A percentile compares a stretch with the other conserved stretches of the same genome.
These are phyloP conservation scores for Eilema sororculum DNA, from an alignment of 2,888 invertebrate species.

Conservation along the genomic window DNA sequence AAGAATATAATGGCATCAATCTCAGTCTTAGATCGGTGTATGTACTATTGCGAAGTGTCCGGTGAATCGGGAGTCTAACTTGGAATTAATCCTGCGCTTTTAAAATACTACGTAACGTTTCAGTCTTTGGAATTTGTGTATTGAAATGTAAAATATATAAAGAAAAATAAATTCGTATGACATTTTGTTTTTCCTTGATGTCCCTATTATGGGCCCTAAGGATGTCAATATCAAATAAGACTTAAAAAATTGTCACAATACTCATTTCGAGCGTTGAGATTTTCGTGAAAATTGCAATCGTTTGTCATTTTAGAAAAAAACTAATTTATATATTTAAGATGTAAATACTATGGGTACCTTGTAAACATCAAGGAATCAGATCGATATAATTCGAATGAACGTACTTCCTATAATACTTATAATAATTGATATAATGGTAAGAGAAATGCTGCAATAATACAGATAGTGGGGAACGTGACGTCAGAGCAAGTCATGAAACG, in stretches of 20 bases:
- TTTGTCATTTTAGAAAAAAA: constrained; percentile 2
- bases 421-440: constrained; percentile 35
- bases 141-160: constrained; percentile 51
- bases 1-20: constrained; percentile 51
- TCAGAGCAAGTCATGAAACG: not conserved
- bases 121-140: constrained; percentile 68
- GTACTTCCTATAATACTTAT: constrained; percentile 44
- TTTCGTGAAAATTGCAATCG: not conserved
- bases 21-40: constrained; percentile 46
- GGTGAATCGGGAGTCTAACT: not conserved
- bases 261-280: constrained; percentile 23
- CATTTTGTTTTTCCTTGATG: constrained; percentile 22
- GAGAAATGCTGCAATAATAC: constrained; percentile 43
- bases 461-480: constrained; percentile 15
- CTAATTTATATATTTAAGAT: not conserved
- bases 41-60: constrained; percentile 40
- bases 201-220: no score
- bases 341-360: constrained; percentile 5
- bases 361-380: constrained; percentile 36
- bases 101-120: constrained; percentile 48
- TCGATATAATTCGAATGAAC: constrained; percentile 23
- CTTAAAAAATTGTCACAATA: constrained; percentile 25
- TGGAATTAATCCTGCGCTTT: constrained; percentile 49
- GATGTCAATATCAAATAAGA: constrained; percentile 5
- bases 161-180: not conserved